Percentiles rank a stretch among this genome's conserved stretches.
phyloP scores from a whole-genome alignment of 2,113 vertebrate genomes.

The Hypocryptadius cinnamomeus region DNA sequence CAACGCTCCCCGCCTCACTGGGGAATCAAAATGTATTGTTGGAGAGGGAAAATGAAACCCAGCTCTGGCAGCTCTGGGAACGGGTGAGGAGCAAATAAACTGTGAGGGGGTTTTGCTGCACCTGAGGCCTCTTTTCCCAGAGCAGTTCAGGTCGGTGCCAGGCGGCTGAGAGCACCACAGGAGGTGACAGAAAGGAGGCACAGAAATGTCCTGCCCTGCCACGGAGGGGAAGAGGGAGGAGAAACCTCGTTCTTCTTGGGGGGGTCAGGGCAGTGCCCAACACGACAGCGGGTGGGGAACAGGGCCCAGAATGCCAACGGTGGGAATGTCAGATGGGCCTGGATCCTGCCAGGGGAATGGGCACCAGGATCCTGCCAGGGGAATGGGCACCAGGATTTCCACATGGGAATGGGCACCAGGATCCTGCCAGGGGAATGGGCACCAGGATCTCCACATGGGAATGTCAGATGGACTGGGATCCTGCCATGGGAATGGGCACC shows the following conservation, averaged over 20 bases:
- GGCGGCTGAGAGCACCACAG: rapidly evolving
- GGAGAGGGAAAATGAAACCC: background rate
- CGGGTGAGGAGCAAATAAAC: background rate
- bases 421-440: background rate
- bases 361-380: background rate
- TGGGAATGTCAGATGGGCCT: background rate
- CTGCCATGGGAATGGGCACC: background rate
- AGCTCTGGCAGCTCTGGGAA: background rate
- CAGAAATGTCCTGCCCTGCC: rapidly evolving
- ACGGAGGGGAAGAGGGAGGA: background rate
- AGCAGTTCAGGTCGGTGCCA: rapidly evolving
- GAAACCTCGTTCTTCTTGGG: background rate
- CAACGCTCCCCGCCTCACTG: background rate
- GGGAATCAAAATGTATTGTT: background rate
- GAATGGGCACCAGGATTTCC: too few species aligned
- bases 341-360: background rate
- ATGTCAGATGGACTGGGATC: too few species aligned
- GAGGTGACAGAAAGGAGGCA: background rate
- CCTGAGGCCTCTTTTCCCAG: background rate
- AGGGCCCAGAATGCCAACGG: rapidly evolving
- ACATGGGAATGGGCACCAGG: rapidly evolving
- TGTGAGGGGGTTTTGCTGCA: background rate
- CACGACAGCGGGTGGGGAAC: rapidly evolving
- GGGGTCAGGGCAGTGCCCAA: background rate
- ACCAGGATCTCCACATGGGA: too few species aligned